Percentiles rank a stretch among this genome's conserved stretches.
Evolutionary conservation across 2,113 vertebrate species (phyloP).

Genomic region (Sorex araneus): DNA sequence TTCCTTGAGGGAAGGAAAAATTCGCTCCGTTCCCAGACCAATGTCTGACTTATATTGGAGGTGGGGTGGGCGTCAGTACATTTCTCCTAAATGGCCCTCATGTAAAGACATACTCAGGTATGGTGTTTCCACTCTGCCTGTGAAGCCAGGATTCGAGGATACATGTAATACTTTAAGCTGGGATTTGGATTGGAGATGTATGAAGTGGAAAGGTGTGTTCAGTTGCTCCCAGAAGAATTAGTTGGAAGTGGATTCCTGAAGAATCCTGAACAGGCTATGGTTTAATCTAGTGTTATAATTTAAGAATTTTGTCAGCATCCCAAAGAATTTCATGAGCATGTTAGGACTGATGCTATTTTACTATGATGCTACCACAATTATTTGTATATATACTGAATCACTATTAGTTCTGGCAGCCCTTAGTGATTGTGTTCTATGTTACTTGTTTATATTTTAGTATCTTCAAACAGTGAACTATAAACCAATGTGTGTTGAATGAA

Average conservation of each 20-base stretch:
- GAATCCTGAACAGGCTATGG: not conserved
- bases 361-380: not conserved
- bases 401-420: not conserved
- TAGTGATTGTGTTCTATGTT: not conserved
- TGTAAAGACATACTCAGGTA: not conserved
- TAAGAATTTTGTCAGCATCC: not conserved
- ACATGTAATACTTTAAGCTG: not conserved
- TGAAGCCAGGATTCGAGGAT: not conserved
- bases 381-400: not conserved
- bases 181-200: not conserved
- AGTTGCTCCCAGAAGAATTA: not conserved
- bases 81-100: not conserved
- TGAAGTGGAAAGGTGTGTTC: not conserved
- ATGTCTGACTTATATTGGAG: not conserved
- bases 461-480: not conserved
- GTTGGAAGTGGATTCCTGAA: not conserved
- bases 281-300: not conserved
- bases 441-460: slow-evolving; percentile 53
- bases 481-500: slow-evolving; percentile 8
- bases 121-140: not conserved
- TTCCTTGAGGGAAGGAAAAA: not conserved
- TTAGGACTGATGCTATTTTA: not conserved
- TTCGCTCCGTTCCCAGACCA: not conserved
- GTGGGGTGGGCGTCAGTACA: not conserved
- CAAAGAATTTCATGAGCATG: not conserved